Percentiles rank a stretch among this genome's conserved stretches.
Evolutionary conservation across 2,888 invertebrate genomes (phyloP).

Genomic region (Andrena bicolor): DNA sequence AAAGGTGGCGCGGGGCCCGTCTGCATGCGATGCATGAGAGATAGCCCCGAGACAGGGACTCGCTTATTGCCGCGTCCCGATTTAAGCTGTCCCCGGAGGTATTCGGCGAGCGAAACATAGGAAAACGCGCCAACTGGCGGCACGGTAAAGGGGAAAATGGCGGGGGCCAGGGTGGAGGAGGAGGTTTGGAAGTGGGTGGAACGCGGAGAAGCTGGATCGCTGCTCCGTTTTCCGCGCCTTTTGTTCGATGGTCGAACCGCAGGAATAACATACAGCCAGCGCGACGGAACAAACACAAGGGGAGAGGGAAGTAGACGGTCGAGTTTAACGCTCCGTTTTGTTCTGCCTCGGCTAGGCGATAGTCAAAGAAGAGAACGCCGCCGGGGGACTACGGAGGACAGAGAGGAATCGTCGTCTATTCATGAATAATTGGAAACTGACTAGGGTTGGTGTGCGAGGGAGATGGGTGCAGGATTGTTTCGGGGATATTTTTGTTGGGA

Average conservation of each 20-base stretch:
- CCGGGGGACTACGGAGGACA: not conserved
- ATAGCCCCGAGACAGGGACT: conserved; percentile 37
- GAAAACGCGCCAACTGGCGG: conserved; percentile 7
- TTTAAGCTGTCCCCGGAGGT: conserved; percentile 21
- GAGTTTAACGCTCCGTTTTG: conserved; percentile 19
- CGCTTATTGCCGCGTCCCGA: conserved; percentile 33
- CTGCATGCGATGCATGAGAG: conserved; percentile 38
- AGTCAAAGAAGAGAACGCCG: conserved; percentile 7
- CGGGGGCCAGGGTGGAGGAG: not conserved
- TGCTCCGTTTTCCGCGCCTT: conserved; percentile 35
- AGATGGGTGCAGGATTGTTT: too few relatives aligned
- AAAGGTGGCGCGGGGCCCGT: not conserved
- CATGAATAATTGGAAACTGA: conserved; percentile 21
- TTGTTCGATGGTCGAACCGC: conserved; percentile 27
- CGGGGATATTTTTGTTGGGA: not conserved
- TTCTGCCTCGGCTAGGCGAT: conserved; percentile 7
- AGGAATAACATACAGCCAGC: conserved; percentile 33
- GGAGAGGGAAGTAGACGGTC: conserved; percentile 1
- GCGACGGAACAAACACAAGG: conserved; percentile 24
- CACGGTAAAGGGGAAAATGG: not conserved
- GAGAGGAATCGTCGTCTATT: not conserved
- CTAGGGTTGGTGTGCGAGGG: not conserved
- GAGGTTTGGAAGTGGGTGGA: too few relatives aligned
- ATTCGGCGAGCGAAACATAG: conserved; percentile 1
- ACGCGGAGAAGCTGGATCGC: conserved; percentile 15